phyloP scores from a whole-genome alignment of 1,140 invertebrate genomes.

The Drosophila azteca region DNA sequence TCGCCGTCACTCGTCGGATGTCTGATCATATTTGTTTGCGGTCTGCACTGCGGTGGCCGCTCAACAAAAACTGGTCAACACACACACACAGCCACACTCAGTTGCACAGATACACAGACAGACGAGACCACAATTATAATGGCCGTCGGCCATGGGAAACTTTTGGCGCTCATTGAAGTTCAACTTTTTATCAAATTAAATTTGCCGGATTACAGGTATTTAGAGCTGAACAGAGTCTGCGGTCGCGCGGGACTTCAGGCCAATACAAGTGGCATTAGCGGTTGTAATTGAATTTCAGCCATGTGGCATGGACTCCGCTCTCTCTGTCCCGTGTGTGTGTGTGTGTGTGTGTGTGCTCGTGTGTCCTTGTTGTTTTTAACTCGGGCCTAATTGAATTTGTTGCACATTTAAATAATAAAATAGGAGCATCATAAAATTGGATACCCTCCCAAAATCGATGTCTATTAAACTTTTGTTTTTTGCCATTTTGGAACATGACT shows the following conservation, averaged over 20 bases:
- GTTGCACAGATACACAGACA: neutral
- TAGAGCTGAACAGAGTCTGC: conserved; percentile 69
- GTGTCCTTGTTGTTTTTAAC: conserved; percentile 16
- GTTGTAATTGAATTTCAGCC: conserved; percentile 76
- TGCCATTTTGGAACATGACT: conserved; percentile 30
- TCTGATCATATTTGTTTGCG: conserved; percentile 80
- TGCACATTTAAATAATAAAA: conserved; percentile 56
- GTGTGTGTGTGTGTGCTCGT: neutral
- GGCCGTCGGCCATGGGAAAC: conserved; percentile 37
- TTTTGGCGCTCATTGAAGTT: conserved; percentile 74
- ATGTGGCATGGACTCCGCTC: conserved; percentile 38
- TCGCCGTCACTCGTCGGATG: conserved; percentile 65
- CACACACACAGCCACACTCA: neutral
- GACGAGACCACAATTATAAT: conserved; percentile 68
- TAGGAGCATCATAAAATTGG: conserved; percentile 2
- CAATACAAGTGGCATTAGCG: conserved; percentile 79
- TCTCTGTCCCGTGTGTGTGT: conserved; percentile 20
- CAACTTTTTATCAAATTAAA: conserved; percentile 80
- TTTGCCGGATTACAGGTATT: conserved; percentile 80
- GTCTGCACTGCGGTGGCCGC: conserved; percentile 60
- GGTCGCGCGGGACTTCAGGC: conserved; percentile 40
- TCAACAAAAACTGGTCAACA: conserved; percentile 62
- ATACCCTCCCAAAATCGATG: neutral
- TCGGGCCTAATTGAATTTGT: conserved; percentile 69
- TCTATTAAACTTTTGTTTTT: conserved; percentile 1